Conservation (phyloP, 2,113 vertebrate genomes). For the Murina feae region DNA sequence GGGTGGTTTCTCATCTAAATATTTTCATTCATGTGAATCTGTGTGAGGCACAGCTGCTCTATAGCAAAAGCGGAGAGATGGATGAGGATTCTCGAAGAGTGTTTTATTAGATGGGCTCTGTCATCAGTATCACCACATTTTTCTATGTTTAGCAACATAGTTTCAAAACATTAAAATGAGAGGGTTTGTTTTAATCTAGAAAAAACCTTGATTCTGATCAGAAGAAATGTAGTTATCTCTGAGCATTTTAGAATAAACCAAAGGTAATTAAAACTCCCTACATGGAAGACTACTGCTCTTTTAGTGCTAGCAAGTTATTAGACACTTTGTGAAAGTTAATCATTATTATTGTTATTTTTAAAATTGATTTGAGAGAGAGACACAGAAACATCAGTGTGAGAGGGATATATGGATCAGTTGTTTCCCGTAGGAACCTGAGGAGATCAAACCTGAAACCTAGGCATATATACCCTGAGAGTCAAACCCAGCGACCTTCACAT, state of each 20-base stretch:
- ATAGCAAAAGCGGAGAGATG: constrained; percentile 78
- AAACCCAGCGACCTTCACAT: background rate
- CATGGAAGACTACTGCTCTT: constrained; percentile 74
- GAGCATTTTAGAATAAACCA: constrained; percentile 59
- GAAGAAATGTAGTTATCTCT: constrained; percentile 74
- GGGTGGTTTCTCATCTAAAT: constrained; percentile 90
- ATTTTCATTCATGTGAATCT: constrained; percentile 93
- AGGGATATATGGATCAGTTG: background rate
- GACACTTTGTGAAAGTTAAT: constrained; percentile 69
- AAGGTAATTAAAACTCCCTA: constrained; percentile 50
- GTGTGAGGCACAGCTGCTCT: constrained; percentile 88
- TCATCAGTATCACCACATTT: constrained; percentile 76
- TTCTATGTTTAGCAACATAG: constrained; percentile 73
- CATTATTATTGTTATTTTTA: constrained; percentile 59
- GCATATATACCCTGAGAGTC: background rate
- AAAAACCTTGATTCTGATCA: constrained; percentile 75
- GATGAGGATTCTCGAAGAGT: constrained; percentile 79
- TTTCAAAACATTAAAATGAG: constrained; percentile 77
- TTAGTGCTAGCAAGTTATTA: constrained; percentile 70
- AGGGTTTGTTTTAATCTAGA: constrained; percentile 71
- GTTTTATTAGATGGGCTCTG: constrained; percentile 81
- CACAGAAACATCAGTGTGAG: background rate
- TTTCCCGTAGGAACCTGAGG: background rate
- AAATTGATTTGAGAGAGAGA: background rate
- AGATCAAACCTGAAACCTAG: background rate